phyloP scores from a whole-genome alignment of 2,797 vertebrate genomes.

The Acanthurus tractus region DNA sequence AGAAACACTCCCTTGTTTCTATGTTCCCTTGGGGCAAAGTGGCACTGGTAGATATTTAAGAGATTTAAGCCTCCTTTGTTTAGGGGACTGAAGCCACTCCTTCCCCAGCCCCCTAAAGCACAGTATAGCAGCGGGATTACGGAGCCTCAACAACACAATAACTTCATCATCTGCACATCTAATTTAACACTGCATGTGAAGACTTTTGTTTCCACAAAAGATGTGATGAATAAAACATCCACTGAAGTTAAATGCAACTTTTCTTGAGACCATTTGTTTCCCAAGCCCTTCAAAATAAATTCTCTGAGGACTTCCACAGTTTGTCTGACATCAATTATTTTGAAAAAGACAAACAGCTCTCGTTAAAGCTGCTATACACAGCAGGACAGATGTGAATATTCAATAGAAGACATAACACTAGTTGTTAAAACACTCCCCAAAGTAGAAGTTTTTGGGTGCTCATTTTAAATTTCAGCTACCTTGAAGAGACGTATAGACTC shows the following conservation, averaged over 20 bases:
- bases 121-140: constrained; percentile 36
- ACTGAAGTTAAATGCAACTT: constrained; percentile 40
- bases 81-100: constrained; percentile 51
- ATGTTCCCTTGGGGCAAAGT: constrained; percentile 72
- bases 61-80: constrained; percentile 79
- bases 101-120: constrained; percentile 42
- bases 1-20: constrained; percentile 80
- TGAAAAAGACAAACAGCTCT: constrained; percentile 74
- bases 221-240: constrained; percentile 59
- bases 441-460: constrained; percentile 34
- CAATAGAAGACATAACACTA: constrained; percentile 58
- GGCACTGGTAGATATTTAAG: constrained; percentile 73
- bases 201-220: constrained; percentile 45
- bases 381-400: constrained; percentile 74
- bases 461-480: constrained; percentile 31
- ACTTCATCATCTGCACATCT: constrained; percentile 49
- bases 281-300: constrained; percentile 54
- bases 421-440: constrained; percentile 53
- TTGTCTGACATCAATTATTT: constrained; percentile 78
- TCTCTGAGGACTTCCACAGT: constrained; percentile 62
- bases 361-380: constrained; percentile 57
- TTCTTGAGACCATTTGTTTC: constrained; percentile 71
- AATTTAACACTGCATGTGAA: constrained; percentile 26
- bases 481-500: constrained; percentile 34
- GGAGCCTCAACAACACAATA: constrained; percentile 31